Base-by-base conservation (phyloP, 2,113 vertebrate genomes). In the Hydropotes inermis region DNA sequence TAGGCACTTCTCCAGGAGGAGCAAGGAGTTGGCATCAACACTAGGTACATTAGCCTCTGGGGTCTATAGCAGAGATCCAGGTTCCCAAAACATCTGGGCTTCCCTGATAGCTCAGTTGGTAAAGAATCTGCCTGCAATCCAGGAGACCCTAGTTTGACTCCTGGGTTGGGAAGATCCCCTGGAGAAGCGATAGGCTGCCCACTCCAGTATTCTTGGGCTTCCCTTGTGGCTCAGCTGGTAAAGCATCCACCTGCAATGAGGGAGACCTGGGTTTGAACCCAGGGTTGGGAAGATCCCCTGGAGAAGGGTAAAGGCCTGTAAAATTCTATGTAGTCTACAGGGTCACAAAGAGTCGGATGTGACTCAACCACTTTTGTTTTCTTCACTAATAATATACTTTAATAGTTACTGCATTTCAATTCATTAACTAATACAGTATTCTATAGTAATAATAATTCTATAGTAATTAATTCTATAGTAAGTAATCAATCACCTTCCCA, bases 341-440 rank as follows among this genome's bases (percentile, higher is more conserved):
- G n/a, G n/a, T 36, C 0, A 0, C n/a, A 70, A 70, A 70, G 19
- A 21, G 17, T 70, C 9, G 0, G 67, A 39, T 19, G 21, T 36
- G 67, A 70, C 67, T 70, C 9, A 70, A 36, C 19, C 67, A 70
- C 10, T 36, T 9, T 70, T 36, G 4, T n/a, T 70, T 70, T 70
- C 67, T 70, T 70, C n/a, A 70, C 67, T 70, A 70, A 70, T 70
- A 70, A 39, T 76, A 76, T 74, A 43, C 36, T 78, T 60, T 28
- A 95, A 91, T 33, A 28, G 7, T 93, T 81, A 61, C 7, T 64
- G 11, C 7, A 55, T 60, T 88, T 83, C 17, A 25, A 93, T 82
- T 83, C 23, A 87, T 55, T 92, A 43, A 57, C 17, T 85, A 55
- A 79, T 78, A 50, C 1, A 79, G 11, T 57, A 54, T 85, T 89